Base-by-base conservation (phyloP, 2,113 vertebrate genomes). In the Promerops cafer region DNA sequence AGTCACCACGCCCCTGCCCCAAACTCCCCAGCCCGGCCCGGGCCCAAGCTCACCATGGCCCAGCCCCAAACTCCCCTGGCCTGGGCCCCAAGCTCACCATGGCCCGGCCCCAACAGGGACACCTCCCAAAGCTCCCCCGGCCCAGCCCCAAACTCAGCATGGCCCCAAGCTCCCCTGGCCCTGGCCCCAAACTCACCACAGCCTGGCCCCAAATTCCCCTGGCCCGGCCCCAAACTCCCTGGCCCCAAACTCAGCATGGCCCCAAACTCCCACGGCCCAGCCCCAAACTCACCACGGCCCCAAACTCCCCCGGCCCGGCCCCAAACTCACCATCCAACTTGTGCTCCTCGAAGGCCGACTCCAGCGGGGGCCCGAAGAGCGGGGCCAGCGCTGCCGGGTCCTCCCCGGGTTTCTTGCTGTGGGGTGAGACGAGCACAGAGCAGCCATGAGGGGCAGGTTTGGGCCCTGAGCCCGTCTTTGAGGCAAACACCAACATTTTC, bases 361-460 rank as follows among this genome's bases (percentile, higher is more conserved):
- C 98, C 94, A 99, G 96, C 0, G 99, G 98, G 91, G 98, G 98
- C 54, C 99, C 98, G 5, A 99, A 99, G 91, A 99, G 98, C 1
- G 98, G 98, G 7, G 98, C 98, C 56, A 98, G 97, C 2, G 97
- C 94, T 0, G 97, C 91, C 0, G 98, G 75, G 20, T 99, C 98
- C 53, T 99, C 99, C 7, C 93, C 93, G 21, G 97, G 57, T 56
- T 97, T 98, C 97, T 98, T 99, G 97, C 99, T 99, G 97, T 3
- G 53, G 79, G 53, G 28, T 1, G 14, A 85, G 17, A 94, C 14
- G 61, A 44, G 68, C 3, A 33, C 50, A n/a, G 63, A 7, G 35
- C 9, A 20, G 4, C 30, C 24, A 0, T 37, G 24, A 78, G 69
- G 44, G 11, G 2, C 21, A 6, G 5, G 6, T 4, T 2, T 6